Conservation (phyloP, 2,113 vertebrate species). For the Bos taurus region DNA sequence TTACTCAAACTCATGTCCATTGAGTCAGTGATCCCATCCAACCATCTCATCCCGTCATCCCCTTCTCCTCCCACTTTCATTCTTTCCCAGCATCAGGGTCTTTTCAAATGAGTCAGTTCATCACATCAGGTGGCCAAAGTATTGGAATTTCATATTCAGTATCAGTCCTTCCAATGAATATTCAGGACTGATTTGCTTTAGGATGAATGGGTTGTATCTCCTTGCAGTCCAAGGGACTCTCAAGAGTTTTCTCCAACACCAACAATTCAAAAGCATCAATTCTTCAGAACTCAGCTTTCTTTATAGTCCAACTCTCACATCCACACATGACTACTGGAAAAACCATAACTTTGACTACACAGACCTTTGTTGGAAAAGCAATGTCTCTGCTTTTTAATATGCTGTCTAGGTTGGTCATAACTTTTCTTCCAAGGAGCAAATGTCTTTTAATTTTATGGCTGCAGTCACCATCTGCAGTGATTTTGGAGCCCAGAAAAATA, state of each 20-base stretch:
- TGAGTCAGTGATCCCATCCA: neutral
- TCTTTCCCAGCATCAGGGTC: neutral
- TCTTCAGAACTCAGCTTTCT: neutral
- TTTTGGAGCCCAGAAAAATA: neutral
- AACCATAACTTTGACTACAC: neutral
- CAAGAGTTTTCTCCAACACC: neutral
- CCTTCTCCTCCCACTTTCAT: neutral
- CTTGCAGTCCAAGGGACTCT: neutral
- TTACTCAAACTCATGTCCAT: neutral
- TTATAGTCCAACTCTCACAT: neutral
- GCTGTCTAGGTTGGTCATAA: neutral
- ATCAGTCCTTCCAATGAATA: neutral
- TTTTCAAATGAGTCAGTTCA: neutral
- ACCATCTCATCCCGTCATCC: neutral
- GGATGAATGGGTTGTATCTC: neutral
- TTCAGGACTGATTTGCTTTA: neutral
- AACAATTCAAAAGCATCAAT: neutral
- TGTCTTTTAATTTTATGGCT: neutral
- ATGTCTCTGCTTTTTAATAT: neutral
- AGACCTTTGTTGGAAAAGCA: neutral
- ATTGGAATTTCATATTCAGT: neutral
- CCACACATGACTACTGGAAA: neutral
- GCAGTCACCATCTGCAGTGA: neutral
- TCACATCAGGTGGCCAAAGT: neutral
- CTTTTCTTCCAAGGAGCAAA: neutral